A percentile compares a stretch with the other conserved stretches of the same genome.
These are phyloP conservation scores for Scomber japonicus DNA, from an alignment of 2,113 vertebrate genomes.

Conservation along the genomic window DNA sequence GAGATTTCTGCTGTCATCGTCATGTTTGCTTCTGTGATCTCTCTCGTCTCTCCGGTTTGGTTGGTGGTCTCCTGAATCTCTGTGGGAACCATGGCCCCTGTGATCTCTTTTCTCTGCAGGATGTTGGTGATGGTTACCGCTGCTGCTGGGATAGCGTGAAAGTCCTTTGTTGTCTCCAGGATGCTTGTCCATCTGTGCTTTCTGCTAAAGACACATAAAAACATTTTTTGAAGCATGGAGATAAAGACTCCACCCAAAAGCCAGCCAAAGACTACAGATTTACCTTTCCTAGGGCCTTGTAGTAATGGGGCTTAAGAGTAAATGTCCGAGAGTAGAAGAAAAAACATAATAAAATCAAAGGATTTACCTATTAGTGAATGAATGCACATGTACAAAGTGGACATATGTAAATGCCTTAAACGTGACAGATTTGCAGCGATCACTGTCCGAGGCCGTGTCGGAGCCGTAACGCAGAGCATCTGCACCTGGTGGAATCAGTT, in stretches of 20 bases:
- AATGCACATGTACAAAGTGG: too few relatives aligned
- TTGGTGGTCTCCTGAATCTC: conserved; percentile 19
- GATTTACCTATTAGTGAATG: too few relatives aligned
- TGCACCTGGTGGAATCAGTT: too few relatives aligned
- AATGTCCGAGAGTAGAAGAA: too few relatives aligned
- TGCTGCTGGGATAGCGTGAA: not conserved
- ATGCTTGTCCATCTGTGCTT: conserved; percentile 9
- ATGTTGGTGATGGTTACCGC: not conserved
- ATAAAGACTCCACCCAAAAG: not conserved
- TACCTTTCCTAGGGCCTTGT: too few relatives aligned
- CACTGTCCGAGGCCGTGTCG: too few relatives aligned
- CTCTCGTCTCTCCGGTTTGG: conserved; percentile 11
- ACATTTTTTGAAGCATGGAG: not conserved
- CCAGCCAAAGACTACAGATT: too few relatives aligned
- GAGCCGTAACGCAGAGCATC: too few relatives aligned
- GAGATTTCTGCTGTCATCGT: not conserved
- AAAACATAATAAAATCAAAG: too few relatives aligned
- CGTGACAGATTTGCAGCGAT: too few relatives aligned
- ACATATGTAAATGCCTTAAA: too few relatives aligned
- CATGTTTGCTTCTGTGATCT: conserved; percentile 12
- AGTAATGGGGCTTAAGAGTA: too few relatives aligned
- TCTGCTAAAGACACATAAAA: conserved; percentile 22
- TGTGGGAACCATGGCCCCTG: not conserved
- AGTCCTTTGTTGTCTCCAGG: conserved; percentile 34
- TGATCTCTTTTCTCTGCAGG: conserved; percentile 36